These are phyloP conservation scores for Ctenosaura bakeri DNA, from an alignment of 2,797 vertebrate genomes.

Conservation along the genomic window DNA sequence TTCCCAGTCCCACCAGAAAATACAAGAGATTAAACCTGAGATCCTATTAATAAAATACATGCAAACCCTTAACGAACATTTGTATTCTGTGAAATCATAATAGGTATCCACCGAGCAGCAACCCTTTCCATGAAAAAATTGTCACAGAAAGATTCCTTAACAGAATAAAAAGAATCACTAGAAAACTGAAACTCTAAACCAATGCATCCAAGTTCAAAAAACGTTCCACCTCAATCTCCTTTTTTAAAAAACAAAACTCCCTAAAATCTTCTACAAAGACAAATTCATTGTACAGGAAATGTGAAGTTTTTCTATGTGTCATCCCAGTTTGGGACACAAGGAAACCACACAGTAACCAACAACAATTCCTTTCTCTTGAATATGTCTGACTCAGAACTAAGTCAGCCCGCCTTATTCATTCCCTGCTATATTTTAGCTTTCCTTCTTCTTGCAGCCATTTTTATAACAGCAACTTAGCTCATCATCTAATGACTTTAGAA, in stretches of 20 bases:
- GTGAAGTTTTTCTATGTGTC: constrained; percentile 3
- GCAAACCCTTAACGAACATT: too few species aligned
- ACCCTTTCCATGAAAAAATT: not conserved
- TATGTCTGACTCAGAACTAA: constrained; percentile 18
- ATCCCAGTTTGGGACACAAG: not conserved
- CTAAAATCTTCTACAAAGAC: not conserved
- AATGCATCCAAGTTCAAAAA: not conserved
- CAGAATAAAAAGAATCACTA: not conserved
- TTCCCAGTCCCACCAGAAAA: not conserved
- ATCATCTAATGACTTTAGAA: constrained; percentile 69
- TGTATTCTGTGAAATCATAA: too few species aligned
- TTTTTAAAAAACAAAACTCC: not conserved
- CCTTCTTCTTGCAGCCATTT: constrained; percentile 54
- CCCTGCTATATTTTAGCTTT: constrained; percentile 2
- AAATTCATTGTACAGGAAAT: not conserved
- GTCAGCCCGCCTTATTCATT: constrained; percentile 1
- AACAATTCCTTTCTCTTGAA: constrained; percentile 9
- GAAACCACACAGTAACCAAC: not conserved
- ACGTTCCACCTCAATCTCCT: too few species aligned
- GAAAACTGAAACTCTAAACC: not conserved
- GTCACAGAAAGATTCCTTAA: not conserved
- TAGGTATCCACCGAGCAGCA: too few species aligned
- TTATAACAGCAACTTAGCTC: constrained; percentile 50
- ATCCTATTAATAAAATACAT: not conserved
- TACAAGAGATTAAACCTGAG: not conserved